Evolutionary conservation across 2,797 vertebrate genomes (phyloP).

Genomic region (Silurus aristotelis): DNA sequence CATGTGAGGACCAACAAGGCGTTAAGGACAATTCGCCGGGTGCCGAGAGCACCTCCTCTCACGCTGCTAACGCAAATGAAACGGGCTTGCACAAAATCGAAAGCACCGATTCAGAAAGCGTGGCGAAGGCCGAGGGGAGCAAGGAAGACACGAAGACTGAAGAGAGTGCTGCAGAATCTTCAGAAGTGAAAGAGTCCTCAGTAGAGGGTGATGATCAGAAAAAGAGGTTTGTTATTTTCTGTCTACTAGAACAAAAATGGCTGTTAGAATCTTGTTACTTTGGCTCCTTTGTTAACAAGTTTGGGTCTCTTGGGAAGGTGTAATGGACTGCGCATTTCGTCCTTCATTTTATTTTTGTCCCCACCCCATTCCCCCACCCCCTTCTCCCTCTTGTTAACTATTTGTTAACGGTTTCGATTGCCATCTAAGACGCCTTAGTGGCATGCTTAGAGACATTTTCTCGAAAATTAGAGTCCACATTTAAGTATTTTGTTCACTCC

Average conservation of each 20-base stretch:
- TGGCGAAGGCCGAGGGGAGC: constrained; percentile 80
- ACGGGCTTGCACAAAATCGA: constrained; percentile 76
- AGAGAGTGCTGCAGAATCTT: constrained; percentile 85
- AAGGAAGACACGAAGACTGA: constrained; percentile 87
- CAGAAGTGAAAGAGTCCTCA: constrained; percentile 96
- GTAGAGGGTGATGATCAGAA: constrained; percentile 99
- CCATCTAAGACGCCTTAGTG: constrained; percentile 52
- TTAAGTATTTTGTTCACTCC: constrained; percentile 53
- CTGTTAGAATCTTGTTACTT: constrained; percentile 87
- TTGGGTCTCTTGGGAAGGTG: constrained; percentile 77
- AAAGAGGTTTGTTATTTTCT: constrained; percentile 99
- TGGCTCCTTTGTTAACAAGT: constrained; percentile 82
- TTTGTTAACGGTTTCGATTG: constrained; percentile 55
- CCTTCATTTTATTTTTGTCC: constrained; percentile 68
- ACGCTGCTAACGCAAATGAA: constrained; percentile 82
- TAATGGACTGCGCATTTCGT: constrained; percentile 79
- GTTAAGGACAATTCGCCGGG: constrained; percentile 71
- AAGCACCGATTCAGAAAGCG: constrained; percentile 82
- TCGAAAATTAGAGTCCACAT: constrained; percentile 31
- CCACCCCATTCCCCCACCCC: constrained; percentile 55
- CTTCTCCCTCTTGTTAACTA: constrained; percentile 70
- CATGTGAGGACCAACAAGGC: constrained; percentile 57
- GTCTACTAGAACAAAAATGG: constrained; percentile 97
- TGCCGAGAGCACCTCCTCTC: constrained; percentile 80
- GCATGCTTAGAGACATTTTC: constrained; percentile 49